These are phyloP conservation scores for Drosophila birchii DNA, from an alignment of 2,888 invertebrate genomes.

Conservation along the genomic window DNA sequence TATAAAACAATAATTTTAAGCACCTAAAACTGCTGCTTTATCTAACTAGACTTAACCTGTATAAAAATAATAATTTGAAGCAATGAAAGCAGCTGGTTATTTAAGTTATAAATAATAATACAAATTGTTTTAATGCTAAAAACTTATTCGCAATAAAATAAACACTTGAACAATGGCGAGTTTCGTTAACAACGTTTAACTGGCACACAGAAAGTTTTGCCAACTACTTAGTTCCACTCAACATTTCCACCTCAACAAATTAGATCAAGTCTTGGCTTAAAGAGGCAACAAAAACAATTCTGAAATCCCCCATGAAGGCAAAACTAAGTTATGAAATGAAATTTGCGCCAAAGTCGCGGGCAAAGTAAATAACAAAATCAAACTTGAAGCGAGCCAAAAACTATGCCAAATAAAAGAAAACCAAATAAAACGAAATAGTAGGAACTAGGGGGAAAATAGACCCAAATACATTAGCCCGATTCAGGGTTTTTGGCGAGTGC, in stretches of 20 bases:
- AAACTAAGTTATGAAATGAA: constrained; percentile 68
- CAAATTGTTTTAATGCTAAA: not conserved
- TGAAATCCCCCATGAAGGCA: constrained; percentile 20
- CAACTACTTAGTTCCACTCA: constrained; percentile 22
- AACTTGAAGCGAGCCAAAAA: constrained; percentile 38
- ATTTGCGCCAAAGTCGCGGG: constrained; percentile 51
- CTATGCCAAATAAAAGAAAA: constrained; percentile 17
- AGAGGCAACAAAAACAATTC: constrained; percentile 17
- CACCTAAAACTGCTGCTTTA: not conserved
- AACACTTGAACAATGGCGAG: constrained; percentile 2
- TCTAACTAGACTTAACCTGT: no score
- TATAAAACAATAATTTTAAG: not conserved
- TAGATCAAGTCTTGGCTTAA: constrained; percentile 24
- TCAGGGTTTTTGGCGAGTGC: constrained; percentile 59
- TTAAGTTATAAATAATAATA: not conserved
- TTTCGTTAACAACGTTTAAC: constrained; percentile 6
- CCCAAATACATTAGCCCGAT: constrained; percentile 73
- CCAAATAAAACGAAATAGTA: constrained; percentile 15
- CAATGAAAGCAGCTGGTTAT: not conserved
- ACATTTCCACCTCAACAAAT: constrained; percentile 46
- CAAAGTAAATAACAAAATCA: constrained; percentile 54
- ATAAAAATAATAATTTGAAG: not conserved
- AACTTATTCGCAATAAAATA: constrained; percentile 1
- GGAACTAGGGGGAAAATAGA: constrained; percentile 16
- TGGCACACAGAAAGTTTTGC: constrained; percentile 12